These are phyloP conservation scores for Ceraclea dissimilis DNA, from an alignment of 2,888 invertebrate genomes.

Conservation along the genomic window DNA sequence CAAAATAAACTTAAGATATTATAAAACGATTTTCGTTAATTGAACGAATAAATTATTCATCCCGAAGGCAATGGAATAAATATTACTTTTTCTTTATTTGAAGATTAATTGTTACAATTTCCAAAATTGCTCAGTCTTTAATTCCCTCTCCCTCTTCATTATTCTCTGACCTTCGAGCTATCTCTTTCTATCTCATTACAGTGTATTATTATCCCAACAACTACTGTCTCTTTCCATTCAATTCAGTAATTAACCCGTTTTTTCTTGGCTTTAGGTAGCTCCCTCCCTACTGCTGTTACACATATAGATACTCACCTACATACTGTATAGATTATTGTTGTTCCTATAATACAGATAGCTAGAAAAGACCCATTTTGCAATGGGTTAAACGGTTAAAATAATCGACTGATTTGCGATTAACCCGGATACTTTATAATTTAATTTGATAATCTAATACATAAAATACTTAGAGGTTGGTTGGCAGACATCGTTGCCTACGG, in stretches of 20 bases:
- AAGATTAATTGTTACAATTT: constrained; percentile 2
- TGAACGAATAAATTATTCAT: constrained; percentile 2
- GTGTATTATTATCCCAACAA: not conserved
- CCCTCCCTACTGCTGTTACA: too few relatives aligned
- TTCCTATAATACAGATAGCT: too few relatives aligned
- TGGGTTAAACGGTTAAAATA: too few relatives aligned
- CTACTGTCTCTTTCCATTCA: not conserved
- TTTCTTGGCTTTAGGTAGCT: not conserved
- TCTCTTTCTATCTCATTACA: not conserved
- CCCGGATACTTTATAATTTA: too few relatives aligned
- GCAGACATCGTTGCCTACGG: too few relatives aligned
- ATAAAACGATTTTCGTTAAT: constrained; percentile 1
- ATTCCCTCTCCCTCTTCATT: not conserved
- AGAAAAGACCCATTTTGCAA: too few relatives aligned
- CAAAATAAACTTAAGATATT: not conserved
- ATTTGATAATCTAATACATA: too few relatives aligned
- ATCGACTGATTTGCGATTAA: too few relatives aligned
- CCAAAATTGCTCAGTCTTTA: not conserved
- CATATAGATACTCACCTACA: too few relatives aligned
- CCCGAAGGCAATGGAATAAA: not conserved
- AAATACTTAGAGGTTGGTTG: too few relatives aligned
- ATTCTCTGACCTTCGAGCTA: not conserved
- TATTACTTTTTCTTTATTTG: not conserved
- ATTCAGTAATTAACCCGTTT: not conserved
- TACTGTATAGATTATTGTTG: too few relatives aligned